Percentiles rank a stretch among this genome's conserved stretches.
These are phyloP conservation scores for Brachymystax lenok DNA, from an alignment of 2,797 vertebrate species.

Conservation along the genomic window DNA sequence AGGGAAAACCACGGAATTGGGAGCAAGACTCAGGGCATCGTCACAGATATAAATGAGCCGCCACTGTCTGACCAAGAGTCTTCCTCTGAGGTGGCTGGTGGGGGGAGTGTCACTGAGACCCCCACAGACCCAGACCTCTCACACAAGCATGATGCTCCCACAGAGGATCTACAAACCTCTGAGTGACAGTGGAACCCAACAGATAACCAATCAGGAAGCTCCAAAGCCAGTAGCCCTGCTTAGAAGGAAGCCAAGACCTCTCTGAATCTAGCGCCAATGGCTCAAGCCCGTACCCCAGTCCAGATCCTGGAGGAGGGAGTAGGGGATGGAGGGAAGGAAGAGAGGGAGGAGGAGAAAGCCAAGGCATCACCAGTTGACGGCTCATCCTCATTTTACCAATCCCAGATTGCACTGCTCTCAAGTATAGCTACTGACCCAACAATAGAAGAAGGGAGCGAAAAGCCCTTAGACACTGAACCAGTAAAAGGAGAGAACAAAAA, in stretches of 20 bases:
- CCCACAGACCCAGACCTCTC: neutral
- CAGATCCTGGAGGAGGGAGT: slow-evolving; percentile 40
- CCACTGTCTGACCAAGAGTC: slow-evolving; percentile 57
- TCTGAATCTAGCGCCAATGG: slow-evolving; percentile 70
- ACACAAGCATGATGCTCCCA: neutral
- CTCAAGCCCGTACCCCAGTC: slow-evolving; percentile 58
- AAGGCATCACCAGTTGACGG: slow-evolving; percentile 39
- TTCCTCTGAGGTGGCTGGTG: slow-evolving; percentile 63
- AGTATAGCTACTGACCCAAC: neutral
- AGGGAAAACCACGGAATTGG: neutral
- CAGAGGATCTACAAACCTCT: neutral
- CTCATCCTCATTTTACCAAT: neutral
- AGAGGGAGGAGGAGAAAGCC: slow-evolving; percentile 62
- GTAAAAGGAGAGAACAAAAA: neutral
- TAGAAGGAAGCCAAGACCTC: slow-evolving; percentile 62
- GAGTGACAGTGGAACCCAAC: neutral
- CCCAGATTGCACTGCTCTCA: neutral
- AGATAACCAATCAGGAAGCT: slow-evolving; percentile 16
- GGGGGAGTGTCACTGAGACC: slow-evolving; percentile 49
- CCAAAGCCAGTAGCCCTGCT: slow-evolving; percentile 59
- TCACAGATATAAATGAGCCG: slow-evolving; percentile 61
- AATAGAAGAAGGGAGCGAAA: neutral
- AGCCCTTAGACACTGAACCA: neutral
- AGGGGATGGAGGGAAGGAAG: slow-evolving; percentile 53
- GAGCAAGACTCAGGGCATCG: slow-evolving; percentile 19